phyloP scores from a whole-genome alignment of 2,797 vertebrate genomes.

The Coregonus sp. region DNA sequence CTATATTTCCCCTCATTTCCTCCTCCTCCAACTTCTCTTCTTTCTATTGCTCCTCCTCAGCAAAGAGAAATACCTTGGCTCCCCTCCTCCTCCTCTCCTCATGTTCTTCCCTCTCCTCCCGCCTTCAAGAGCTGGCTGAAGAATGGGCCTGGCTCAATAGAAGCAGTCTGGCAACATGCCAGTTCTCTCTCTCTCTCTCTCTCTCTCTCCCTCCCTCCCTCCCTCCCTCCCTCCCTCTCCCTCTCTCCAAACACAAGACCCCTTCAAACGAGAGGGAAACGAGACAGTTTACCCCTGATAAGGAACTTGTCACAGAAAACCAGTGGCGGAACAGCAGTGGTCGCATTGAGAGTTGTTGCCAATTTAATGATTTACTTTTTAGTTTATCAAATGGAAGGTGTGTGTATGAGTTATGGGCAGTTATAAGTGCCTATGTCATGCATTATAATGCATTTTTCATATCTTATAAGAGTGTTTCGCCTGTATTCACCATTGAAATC shows the following conservation, averaged over 20 bases:
- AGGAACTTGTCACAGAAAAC: no score
- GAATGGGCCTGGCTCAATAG: slow-evolving; percentile 67
- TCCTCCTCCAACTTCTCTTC: slow-evolving; percentile 16
- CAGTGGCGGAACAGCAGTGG: no score
- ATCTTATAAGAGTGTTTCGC: no score
- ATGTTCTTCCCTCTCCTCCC: background rate
- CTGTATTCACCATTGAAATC: no score
- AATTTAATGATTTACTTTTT: background rate
- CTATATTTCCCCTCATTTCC: slow-evolving; percentile 30
- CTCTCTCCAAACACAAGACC: no score
- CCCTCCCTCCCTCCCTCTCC: no score
- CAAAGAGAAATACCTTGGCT: background rate
- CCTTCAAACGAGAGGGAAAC: background rate
- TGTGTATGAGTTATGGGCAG: slow-evolving; percentile 32
- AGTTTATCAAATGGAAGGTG: slow-evolving; percentile 65
- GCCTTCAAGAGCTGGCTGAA: slow-evolving; percentile 50
- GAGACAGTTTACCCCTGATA: no score
- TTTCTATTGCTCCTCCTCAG: background rate
- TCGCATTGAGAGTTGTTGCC: no score
- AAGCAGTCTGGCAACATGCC: slow-evolving; percentile 30
- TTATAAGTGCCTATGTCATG: no score
- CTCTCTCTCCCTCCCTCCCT: no score
- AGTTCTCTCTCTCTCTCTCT: slow-evolving; percentile 32
- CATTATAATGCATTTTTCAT: no score
- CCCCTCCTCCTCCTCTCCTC: no score